Evolutionary conservation across 1,140 invertebrate genomes (phyloP).

Genomic region (Leguminivora glycinivorella): DNA sequence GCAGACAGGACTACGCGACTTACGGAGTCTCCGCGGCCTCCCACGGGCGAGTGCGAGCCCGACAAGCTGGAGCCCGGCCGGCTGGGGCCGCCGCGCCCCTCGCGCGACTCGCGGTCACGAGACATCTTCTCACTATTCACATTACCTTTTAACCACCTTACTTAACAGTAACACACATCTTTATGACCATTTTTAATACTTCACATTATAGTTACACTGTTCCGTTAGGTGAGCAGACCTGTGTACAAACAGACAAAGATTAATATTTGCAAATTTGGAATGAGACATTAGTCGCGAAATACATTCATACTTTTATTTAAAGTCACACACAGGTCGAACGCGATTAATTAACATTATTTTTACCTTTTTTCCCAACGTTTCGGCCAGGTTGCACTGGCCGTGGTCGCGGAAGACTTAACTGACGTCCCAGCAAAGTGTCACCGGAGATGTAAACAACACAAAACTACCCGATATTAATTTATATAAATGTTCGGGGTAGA

Average conservation of each 20-base stretch:
- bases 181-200: neutral
- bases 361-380: no score
- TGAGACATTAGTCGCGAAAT: no score
- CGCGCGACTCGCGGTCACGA: neutral
- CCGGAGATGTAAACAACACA: no score
- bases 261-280: neutral
- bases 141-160: neutral
- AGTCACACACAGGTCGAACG: no score
- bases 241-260: neutral
- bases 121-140: conserved; percentile 1
- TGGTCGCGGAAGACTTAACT: no score
- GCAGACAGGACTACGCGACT: no score
- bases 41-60: conserved; percentile 20
- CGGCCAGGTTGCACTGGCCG: no score
- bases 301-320: no score
- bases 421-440: no score
- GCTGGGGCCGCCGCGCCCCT: neutral
- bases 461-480: no score
- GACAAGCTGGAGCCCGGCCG: neutral
- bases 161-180: neutral
- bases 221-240: conserved; percentile 1
- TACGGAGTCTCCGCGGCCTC: conserved; percentile 14
- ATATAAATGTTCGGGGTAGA: no score
- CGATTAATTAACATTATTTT: no score
- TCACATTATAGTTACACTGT: neutral